phyloP scores from a whole-genome alignment of 2,797 vertebrate genomes.

The Taenioides sp. region DNA sequence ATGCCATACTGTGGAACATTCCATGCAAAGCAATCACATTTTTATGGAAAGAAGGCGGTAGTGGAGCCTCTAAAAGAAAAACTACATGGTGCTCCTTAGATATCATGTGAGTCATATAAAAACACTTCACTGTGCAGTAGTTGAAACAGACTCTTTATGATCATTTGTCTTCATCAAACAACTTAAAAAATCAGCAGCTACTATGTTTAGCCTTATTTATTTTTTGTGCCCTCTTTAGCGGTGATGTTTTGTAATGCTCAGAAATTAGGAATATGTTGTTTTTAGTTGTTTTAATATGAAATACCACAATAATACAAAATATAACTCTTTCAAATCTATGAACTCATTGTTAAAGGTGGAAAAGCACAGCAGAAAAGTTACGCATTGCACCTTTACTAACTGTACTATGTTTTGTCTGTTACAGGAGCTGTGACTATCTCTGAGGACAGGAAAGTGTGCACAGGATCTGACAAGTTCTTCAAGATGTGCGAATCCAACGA shows the following conservation, averaged over 20 bases:
- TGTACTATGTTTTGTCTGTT: conserved; percentile 16
- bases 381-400: neutral
- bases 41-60: no score
- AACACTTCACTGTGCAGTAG: neutral
- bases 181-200: neutral
- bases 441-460: conserved; percentile 92
- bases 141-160: neutral
- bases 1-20: no score
- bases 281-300: no score
- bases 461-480: conserved; percentile 86
- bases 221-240: neutral
- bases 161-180: neutral
- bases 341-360: neutral
- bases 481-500: conserved; percentile 97
- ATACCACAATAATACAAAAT: no score
- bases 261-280: neutral
- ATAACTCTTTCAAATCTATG: no score
- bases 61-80: no score
- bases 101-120: neutral
- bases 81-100: no score
- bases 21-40: no score
- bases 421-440: conserved; percentile 88
- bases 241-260: neutral
- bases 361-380: neutral
- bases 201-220: neutral